Evolutionary conservation across 2,888 invertebrate genomes (phyloP).

Genomic region (Lochmaea crataegi): DNA sequence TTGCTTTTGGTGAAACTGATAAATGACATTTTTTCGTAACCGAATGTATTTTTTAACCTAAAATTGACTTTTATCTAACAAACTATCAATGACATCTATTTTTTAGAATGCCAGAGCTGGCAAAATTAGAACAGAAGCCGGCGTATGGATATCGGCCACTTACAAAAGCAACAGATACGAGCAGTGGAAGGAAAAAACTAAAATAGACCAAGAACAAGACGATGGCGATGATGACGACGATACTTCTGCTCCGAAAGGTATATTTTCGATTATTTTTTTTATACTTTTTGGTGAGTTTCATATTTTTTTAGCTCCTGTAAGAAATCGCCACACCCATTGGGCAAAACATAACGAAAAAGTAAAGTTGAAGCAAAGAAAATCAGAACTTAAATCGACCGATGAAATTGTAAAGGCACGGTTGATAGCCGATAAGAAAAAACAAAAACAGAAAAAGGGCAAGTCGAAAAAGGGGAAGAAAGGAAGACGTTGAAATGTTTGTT

Average conservation of each 20-base stretch:
- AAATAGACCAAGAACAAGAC: constrained; percentile 66
- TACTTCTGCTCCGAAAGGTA: constrained; percentile 39
- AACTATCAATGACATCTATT: background rate
- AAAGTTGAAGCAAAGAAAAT: constrained; percentile 69
- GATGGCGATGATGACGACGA: constrained; percentile 66
- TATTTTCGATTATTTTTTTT: constrained; percentile 28
- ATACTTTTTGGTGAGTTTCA: background rate
- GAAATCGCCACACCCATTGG: constrained; percentile 77
- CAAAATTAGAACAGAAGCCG: constrained; percentile 95
- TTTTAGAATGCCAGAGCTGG: constrained; percentile 70
- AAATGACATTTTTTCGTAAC: too few relatives aligned
- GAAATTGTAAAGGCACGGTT: constrained; percentile 82
- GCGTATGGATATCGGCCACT: constrained; percentile 92
- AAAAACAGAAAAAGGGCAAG: constrained; percentile 64
- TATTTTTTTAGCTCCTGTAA: constrained; percentile 48
- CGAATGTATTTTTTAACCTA: too few relatives aligned
- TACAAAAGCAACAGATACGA: constrained; percentile 92
- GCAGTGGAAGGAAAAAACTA: constrained; percentile 85
- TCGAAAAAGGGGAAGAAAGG: constrained; percentile 17
- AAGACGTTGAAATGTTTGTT: constrained; percentile 11
- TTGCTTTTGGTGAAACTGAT: too few relatives aligned
- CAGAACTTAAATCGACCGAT: constrained; percentile 79
- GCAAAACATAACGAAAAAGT: constrained; percentile 82
- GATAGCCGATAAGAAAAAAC: constrained; percentile 73
- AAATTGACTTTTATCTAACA: too few relatives aligned